Evolutionary conservation across 2,888 invertebrate species (phyloP), one percentile per base, ranked within the genome.

Genomic region (Dicranocentrus wangi): DNA sequence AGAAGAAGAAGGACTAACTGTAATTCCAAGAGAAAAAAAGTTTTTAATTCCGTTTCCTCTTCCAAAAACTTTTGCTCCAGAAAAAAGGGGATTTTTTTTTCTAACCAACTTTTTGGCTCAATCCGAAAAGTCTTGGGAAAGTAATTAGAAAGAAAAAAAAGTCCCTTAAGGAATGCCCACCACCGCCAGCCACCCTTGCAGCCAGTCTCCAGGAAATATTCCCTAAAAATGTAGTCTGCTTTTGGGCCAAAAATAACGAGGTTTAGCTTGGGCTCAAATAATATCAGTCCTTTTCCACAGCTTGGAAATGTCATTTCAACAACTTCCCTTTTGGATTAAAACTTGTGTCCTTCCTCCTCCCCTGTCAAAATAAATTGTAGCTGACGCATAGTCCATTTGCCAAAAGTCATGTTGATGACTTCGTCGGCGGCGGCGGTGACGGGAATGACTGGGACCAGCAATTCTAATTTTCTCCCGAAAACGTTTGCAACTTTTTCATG

Each of bases 341-440:
- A 75, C 28, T 66, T 61, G 32, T 75, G 8, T 28, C 27, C 55
- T 65, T 76, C 76, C 76, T 76, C 76, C 76, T 75, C 32, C 66
- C 76, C 58, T 69, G 76, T 76, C 76, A 76, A 66, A 76, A 76
- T 76, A 76, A 76, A 76, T 76, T 76, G 76, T 27, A 58, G 42
- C 43, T 76, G 76, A 76, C 76, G 58, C 69, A 60, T 60, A 47
- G 75, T 60, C 76, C 76, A 69, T 76, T 76, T 76, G 68, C 68
- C 76, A 68, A 68, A 75, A 76, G 76, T 76, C 68, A 75, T 55
- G 27, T 39, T 51, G 55, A 28, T 43, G 32, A 61, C 32, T n/a
- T n/a, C n/a, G 21, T 21, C 47, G 43, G 25, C 27, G 69, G 60
- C 27, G 66, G 55, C 58, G 61, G 25, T 66, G 66, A 66, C 63